Evolutionary conservation across 1,140 invertebrate genomes (phyloP), one percentile per base, ranked within the genome.

Genomic region (Drosophila paulistorum): DNA sequence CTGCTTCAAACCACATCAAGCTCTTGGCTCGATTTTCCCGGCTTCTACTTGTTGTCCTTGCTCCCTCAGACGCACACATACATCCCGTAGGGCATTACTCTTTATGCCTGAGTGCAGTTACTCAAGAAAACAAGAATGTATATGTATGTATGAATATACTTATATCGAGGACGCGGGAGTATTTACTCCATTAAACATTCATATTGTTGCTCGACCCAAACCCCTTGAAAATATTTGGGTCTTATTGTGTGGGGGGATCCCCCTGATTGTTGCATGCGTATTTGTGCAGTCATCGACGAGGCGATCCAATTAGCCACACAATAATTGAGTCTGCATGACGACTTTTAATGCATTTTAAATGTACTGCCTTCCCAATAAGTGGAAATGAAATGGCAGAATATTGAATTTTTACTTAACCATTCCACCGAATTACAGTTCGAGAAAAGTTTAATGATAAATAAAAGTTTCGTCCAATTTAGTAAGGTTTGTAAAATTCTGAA

Each of bases 41-140:
- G 79, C 74, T 78, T 39, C 11, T 81, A 76, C 45, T 66, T 77
- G 35, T 48, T 72, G 51, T 60, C 30, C 13, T 48, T 69, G 26
- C 68, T 35, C 35, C 68, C 42, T 41, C 14, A 41, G 61, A 65
- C 77, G 63, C 51, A 68, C 37, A 39, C 37, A 13, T 11, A 65
- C 77, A 77, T 67, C 66, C 79, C 79, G 62, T 41, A 54, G 79
- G 79, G 75, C 84, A 79, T 77, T 74, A 79, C 70, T 83, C 69
- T 76, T 74, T 69, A 65, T 71, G 79, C 71, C 71, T 79, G 58
- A 67, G 51, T 87, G 76, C 79, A 86, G 65, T 69, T 78, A 48
- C 14, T 45, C 42, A 48, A 65, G 57, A 20, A 51, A 51, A 60
- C 42, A 11, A 41, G 48, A 37, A 30, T 11, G 3, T 13, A 42